These are phyloP conservation scores for Epinotia bilunana DNA, from an alignment of 2,888 invertebrate species.

Conservation along the genomic window DNA sequence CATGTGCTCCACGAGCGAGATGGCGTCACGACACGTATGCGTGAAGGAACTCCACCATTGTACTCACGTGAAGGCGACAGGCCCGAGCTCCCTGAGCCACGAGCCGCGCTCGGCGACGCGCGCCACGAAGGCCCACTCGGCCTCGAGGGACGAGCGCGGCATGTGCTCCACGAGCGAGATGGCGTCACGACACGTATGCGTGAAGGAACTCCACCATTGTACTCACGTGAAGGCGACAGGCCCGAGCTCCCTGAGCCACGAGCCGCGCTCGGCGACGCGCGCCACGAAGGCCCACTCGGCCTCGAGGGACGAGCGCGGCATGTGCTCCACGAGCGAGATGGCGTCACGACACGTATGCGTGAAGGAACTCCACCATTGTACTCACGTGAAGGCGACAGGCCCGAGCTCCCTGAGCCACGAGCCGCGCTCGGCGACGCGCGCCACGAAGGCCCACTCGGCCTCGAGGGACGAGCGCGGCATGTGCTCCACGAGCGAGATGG, in stretches of 20 bases:
- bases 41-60: not conserved
- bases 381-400: slow-evolving; percentile 90
- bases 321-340: slow-evolving; percentile 90
- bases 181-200: too few species aligned
- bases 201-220: not conserved
- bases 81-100: slow-evolving; percentile 89
- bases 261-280: slow-evolving; percentile 90
- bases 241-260: slow-evolving; percentile 89
- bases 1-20: slow-evolving; percentile 89
- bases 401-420: slow-evolving; percentile 89
- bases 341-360: too few species aligned
- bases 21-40: too few species aligned
- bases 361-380: slow-evolving; percentile 23
- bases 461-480: slow-evolving; percentile 91
- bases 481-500: slow-evolving; percentile 90
- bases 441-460: slow-evolving; percentile 95
- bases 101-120: slow-evolving; percentile 90
- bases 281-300: slow-evolving; percentile 95
- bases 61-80: slow-evolving; percentile 89
- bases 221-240: slow-evolving; percentile 90
- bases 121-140: slow-evolving; percentile 95
- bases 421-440: slow-evolving; percentile 90
- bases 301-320: slow-evolving; percentile 91
- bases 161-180: slow-evolving; percentile 90
- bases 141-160: slow-evolving; percentile 91